Conservation (phyloP, 2,888 invertebrate species). For the Ecliptopera silaceata region DNA sequence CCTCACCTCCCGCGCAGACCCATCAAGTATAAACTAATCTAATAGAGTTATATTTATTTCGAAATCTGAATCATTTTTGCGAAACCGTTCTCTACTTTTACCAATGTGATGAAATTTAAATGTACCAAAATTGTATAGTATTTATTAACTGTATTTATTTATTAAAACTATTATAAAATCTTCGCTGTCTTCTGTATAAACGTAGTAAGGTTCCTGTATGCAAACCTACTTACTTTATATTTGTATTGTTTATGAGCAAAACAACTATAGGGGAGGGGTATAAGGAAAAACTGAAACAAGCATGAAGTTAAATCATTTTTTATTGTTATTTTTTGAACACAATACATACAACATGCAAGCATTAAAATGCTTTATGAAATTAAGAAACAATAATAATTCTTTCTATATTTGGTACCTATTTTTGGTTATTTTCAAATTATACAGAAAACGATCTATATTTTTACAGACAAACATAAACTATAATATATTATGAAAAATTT, state of each 20-base stretch:
- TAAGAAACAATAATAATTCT: conserved; percentile 78
- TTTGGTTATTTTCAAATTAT: conserved; percentile 81
- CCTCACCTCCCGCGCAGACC: conserved; percentile 31
- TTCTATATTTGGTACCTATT: conserved; percentile 83
- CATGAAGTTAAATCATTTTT: conserved; percentile 69
- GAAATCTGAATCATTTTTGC: background rate
- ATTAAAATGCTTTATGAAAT: conserved; percentile 81
- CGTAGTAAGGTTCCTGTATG: too few relatives aligned
- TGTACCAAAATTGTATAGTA: background rate
- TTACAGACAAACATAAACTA: conserved; percentile 80
- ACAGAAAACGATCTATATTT: conserved; percentile 76
- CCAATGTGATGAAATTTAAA: background rate
- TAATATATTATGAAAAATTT: conserved; percentile 80
- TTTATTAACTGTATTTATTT: background rate
- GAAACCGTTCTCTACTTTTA: background rate
- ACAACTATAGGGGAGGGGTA: too few relatives aligned
- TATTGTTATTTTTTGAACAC: conserved; percentile 82
- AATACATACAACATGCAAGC: conserved; percentile 84
- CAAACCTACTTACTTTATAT: too few relatives aligned
- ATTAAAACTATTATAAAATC: too few relatives aligned
- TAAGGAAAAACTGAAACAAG: conserved; percentile 36
- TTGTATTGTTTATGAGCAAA: too few relatives aligned
- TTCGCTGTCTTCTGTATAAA: too few relatives aligned
- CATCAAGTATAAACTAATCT: conserved; percentile 26
- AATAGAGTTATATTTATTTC: background rate